Base-by-base conservation (phyloP, 2,113 vertebrate species). In the Colaptes auratus region DNA sequence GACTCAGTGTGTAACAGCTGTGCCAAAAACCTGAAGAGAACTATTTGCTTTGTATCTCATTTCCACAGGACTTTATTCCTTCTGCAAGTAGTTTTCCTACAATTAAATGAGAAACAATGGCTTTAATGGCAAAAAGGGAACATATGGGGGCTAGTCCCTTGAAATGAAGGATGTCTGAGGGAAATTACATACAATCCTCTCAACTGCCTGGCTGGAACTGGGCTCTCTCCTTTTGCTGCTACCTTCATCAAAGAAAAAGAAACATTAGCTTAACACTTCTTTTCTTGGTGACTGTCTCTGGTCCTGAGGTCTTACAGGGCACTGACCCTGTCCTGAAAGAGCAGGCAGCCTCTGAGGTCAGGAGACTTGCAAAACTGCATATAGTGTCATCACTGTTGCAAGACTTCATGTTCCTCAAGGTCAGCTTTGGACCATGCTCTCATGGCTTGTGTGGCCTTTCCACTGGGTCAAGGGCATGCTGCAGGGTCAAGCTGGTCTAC, bases 1-100 rank as follows among this genome's bases (percentile, higher is more conserved):
- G 28, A 70, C 36, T 61, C 0, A 0, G 30, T 7, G 6, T 67
- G 4, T 64, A 83, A 42, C 17, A 78, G 33, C 66, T 75, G 18
- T 44, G 30, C 39, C 86, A 63, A 78, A 90, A 83, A 21, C 9
- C 27, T 63, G 50, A 31, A 53, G 61, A 75, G 31, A 61, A 88
- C 19, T 31, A 16, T 13, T 83, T 58, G 16, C 18, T 88, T 80
- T 86, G 18, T 59, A 46, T 28, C 10, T 71, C 2, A 6, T 73
- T 95, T 76, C 82, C 31, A 33, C 0, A 3, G 15, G 30, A 55
- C 31, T 66, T 79, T 30, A 8, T 87, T 82, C 24, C 46, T 27
- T 69, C n/a, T 82, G 64, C 80, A 59, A 12, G 12, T 80, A 24
- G 25, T 63, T 82, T 66, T 36, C 19, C 27, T 79, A 10, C n/a